phyloP scores from a whole-genome alignment of 2,888 invertebrate genomes.

The Ormyrus thymus region DNA sequence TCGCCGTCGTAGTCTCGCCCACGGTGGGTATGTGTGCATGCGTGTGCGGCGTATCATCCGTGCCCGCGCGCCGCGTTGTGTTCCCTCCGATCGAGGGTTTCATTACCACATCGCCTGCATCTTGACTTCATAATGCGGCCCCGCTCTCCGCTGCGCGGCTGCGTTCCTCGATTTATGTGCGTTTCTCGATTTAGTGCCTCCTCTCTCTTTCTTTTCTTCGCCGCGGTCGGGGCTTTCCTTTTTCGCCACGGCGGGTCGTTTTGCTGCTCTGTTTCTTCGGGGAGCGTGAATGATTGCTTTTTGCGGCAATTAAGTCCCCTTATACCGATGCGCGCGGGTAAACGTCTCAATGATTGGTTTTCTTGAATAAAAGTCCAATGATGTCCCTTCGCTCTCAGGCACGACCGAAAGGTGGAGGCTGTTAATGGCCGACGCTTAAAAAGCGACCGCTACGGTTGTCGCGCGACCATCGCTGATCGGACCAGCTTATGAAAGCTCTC shows the following conservation, averaged over 20 bases:
- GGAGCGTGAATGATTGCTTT: constrained; percentile 56
- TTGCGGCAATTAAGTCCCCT: constrained; percentile 56
- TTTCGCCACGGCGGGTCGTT: constrained; percentile 25
- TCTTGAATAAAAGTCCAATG: constrained; percentile 55
- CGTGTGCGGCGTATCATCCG: constrained; percentile 40
- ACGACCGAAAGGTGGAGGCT: constrained; percentile 7
- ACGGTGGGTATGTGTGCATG: constrained; percentile 9
- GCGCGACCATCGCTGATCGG: too few relatives aligned
- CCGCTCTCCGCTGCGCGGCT: constrained; percentile 5
- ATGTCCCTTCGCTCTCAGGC: constrained; percentile 37
- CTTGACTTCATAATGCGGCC: constrained; percentile 55
- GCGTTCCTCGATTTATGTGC: constrained; percentile 51
- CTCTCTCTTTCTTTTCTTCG: constrained; percentile 51
- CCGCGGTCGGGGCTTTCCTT: constrained; percentile 47
- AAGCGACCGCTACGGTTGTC: constrained; percentile 22
- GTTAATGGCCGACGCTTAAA: constrained; percentile 48
- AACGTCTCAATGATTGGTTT: constrained; percentile 56
- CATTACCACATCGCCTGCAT: constrained; percentile 55
- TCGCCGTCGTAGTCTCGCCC: constrained; percentile 26
- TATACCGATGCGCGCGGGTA: constrained; percentile 43
- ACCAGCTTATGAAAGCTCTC: constrained; percentile 29
- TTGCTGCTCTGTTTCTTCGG: constrained; percentile 46
- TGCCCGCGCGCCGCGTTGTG: constrained; percentile 4
- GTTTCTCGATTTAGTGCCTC: constrained; percentile 50
- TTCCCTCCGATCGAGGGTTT: constrained; percentile 50